phyloP scores from a whole-genome alignment of 1,140 invertebrate species.

The Drosophila sp. region DNA sequence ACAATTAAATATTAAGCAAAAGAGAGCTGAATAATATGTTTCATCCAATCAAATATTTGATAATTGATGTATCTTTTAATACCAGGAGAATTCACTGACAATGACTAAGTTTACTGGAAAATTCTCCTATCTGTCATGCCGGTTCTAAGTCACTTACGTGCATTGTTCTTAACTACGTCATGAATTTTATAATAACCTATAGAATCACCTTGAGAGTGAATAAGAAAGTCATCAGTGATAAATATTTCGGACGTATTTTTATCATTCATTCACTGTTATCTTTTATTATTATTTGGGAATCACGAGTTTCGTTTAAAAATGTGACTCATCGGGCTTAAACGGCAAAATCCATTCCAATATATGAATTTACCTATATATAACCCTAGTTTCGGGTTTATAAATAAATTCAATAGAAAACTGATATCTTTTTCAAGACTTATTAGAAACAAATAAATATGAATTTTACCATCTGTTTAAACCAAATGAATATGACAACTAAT shows the following conservation, averaged over 20 bases:
- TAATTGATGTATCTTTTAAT: background rate
- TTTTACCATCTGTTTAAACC: too few species aligned
- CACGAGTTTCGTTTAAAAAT: too few species aligned
- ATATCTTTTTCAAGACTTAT: too few species aligned
- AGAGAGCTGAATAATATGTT: too few species aligned
- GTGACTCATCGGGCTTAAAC: too few species aligned
- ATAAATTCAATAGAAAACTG: too few species aligned
- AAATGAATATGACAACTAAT: too few species aligned
- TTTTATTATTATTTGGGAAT: background rate
- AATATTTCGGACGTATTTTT: background rate
- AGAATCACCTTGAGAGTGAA: background rate
- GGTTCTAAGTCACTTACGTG: background rate
- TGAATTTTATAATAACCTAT: background rate
- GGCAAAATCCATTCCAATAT: too few species aligned
- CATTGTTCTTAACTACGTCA: background rate
- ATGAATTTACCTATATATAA: too few species aligned
- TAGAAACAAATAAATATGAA: too few species aligned
- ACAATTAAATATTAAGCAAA: too few species aligned
- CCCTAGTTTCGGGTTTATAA: too few species aligned
- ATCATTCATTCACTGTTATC: background rate
- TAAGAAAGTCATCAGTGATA: background rate
- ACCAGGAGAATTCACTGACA: background rate
- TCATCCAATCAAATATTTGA: background rate
- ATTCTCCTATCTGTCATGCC: background rate
- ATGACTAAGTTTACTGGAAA: background rate